Percentiles rank a stretch among this genome's conserved stretches.
These are phyloP conservation scores for Poecilia picta DNA, from an alignment of 2,797 vertebrate genomes.

Conservation along the genomic window DNA sequence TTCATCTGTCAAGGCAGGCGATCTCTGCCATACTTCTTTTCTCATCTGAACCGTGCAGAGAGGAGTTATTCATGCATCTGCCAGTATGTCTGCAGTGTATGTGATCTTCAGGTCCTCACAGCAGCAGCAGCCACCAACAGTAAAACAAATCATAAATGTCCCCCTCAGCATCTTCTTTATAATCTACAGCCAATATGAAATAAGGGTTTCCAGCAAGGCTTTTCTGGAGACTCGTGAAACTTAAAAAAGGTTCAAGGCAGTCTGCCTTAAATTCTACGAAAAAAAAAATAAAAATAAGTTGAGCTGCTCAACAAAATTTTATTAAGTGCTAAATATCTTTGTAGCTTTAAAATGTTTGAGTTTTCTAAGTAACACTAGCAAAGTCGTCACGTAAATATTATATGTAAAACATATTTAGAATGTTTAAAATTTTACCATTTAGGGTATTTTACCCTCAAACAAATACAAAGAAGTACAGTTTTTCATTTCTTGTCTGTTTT, in stretches of 20 bases:
- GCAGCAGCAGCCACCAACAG: not conserved
- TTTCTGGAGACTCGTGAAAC: not conserved
- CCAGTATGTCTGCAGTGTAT: not conserved
- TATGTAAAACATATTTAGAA: not conserved
- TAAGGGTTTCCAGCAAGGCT: not conserved
- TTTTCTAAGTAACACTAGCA: not conserved
- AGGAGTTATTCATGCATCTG: conserved; percentile 13
- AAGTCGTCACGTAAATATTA: not conserved
- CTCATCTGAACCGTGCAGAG: conserved; percentile 14
- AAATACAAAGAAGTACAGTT: not conserved
- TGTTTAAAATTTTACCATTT: not conserved
- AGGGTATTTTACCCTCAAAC: not conserved
- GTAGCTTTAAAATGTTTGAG: not conserved
- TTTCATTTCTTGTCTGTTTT: not conserved
- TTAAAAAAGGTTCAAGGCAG: not conserved
- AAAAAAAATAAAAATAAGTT: not conserved
- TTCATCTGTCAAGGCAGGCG: not conserved
- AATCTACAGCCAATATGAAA: not conserved
- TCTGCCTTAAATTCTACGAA: too few relatives aligned
- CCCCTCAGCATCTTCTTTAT: not conserved
- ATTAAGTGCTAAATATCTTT: not conserved
- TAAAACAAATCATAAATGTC: conserved; percentile 8
- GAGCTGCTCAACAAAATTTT: not conserved
- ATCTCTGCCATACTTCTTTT: not conserved
- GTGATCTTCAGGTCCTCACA: conserved; percentile 3